These are phyloP conservation scores for Drosophila cognata DNA, from an alignment of 2,888 invertebrate genomes.

Conservation along the genomic window DNA sequence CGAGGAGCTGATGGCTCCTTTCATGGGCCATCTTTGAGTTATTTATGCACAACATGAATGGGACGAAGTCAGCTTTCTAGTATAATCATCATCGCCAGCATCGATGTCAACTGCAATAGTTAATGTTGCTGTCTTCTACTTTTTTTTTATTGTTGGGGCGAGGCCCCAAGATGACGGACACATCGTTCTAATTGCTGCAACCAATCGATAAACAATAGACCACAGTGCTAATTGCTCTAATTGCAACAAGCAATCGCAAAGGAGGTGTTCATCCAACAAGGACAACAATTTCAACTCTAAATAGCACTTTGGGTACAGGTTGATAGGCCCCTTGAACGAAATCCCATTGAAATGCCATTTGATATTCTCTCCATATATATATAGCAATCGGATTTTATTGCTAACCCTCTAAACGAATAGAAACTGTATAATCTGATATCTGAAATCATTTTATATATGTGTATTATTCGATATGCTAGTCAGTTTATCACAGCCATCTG, in stretches of 20 bases:
- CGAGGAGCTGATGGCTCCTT: conserved; percentile 6
- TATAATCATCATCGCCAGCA: conserved; percentile 10
- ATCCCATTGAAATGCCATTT: background rate
- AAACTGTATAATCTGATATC: background rate
- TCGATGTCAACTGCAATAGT: conserved; percentile 2
- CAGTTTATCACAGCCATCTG: no score
- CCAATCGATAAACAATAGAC: conserved; percentile 65
- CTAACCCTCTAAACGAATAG: background rate
- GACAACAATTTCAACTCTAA: background rate
- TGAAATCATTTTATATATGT: no score
- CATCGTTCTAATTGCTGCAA: conserved; percentile 41
- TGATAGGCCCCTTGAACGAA: background rate
- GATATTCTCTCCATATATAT: background rate
- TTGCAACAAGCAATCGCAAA: conserved; percentile 4
- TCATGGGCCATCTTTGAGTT: background rate
- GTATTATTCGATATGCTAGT: no score
- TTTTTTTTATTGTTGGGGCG: background rate
- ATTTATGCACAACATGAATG: conserved; percentile 11
- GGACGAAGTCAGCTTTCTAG: conserved; percentile 6
- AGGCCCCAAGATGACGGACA: background rate
- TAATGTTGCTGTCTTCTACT: background rate
- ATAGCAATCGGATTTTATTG: no score
- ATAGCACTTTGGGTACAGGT: background rate
- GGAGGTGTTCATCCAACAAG: background rate
- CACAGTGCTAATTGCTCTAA: conserved; percentile 12